These are phyloP conservation scores for Sericinus montela DNA, from an alignment of 2,888 invertebrate genomes.

Conservation along the genomic window DNA sequence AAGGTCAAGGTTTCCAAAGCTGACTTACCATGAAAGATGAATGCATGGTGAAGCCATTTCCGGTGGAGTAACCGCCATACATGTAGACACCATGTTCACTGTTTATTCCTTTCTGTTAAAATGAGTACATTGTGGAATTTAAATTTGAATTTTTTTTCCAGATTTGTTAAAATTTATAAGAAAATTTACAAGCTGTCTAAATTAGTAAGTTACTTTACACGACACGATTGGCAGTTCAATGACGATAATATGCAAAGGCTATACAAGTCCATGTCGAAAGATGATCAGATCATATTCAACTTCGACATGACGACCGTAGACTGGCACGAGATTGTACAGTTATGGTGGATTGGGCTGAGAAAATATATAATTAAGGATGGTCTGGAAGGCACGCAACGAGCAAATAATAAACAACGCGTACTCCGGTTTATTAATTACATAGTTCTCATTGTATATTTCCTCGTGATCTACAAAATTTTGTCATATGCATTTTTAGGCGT, in stretches of 20 bases:
- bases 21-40: no score
- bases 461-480: background rate
- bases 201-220: conserved; percentile 82
- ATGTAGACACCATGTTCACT: no score
- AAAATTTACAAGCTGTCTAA: conserved; percentile 82
- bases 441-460: background rate
- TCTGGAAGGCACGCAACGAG: conserved; percentile 1
- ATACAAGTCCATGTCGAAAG: conserved; percentile 58
- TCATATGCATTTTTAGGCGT: background rate
- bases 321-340: conserved; percentile 81
- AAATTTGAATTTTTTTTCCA: no score
- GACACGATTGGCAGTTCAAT: conserved; percentile 82
- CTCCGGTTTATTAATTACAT: background rate
- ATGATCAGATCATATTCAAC: conserved; percentile 74
- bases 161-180: conserved; percentile 82
- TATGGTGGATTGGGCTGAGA: conserved; percentile 81
- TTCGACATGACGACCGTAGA: conserved; percentile 80
- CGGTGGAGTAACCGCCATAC: no score
- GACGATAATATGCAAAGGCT: conserved; percentile 72
- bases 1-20: no score
- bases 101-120: no score
- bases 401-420: conserved; percentile 1
- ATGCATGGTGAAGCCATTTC: no score
- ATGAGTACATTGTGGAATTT: no score
- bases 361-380: conserved; percentile 82